A percentile compares a stretch with the other conserved stretches of the same genome.
These are phyloP conservation scores for Drosophila buzzatii DNA, from an alignment of 2,888 invertebrate genomes.

Conservation along the genomic window DNA sequence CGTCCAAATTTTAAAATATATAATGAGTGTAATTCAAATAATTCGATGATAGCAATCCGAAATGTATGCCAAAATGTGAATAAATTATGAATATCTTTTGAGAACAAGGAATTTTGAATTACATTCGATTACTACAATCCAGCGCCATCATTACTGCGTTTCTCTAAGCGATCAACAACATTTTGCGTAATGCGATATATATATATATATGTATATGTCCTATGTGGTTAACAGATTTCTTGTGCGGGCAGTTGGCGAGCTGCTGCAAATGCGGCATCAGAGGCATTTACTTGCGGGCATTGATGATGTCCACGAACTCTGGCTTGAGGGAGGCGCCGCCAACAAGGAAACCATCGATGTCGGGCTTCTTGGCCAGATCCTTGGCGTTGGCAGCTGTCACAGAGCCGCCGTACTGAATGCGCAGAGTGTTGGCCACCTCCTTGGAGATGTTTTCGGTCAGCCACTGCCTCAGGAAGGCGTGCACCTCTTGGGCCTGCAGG, in stretches of 20 bases:
- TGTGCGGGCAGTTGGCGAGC: constrained; percentile 53
- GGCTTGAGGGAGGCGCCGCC: constrained; percentile 99
- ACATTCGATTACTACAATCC: constrained; percentile 44
- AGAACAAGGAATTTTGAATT: constrained; percentile 63
- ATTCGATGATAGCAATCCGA: constrained; percentile 24
- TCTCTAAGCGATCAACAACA: constrained; percentile 38
- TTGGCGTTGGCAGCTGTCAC: constrained; percentile 96
- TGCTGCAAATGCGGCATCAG: constrained; percentile 17
- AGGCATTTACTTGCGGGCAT: constrained; percentile 87
- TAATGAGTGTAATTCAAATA: constrained; percentile 46
- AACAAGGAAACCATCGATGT: constrained; percentile 99
- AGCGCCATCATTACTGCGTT: constrained; percentile 18
- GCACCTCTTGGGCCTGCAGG: constrained; percentile 94
- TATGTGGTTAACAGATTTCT: constrained; percentile 29
- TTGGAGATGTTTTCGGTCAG: constrained; percentile 91
- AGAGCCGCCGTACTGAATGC: constrained; percentile 99
- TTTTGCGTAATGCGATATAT: constrained; percentile 60
- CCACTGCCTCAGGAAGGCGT: constrained; percentile 95
- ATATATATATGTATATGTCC: constrained; percentile 13
- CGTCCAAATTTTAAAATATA: constrained; percentile 36
- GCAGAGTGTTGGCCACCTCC: constrained; percentile 90
- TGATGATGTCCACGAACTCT: constrained; percentile 98
- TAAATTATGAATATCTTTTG: constrained; percentile 30
- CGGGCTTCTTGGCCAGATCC: constrained; percentile 94
- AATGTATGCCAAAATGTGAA: constrained; percentile 41